These are phyloP conservation scores for Malurus elegans DNA, from an alignment of 2,113 vertebrate genomes.

Conservation along the genomic window DNA sequence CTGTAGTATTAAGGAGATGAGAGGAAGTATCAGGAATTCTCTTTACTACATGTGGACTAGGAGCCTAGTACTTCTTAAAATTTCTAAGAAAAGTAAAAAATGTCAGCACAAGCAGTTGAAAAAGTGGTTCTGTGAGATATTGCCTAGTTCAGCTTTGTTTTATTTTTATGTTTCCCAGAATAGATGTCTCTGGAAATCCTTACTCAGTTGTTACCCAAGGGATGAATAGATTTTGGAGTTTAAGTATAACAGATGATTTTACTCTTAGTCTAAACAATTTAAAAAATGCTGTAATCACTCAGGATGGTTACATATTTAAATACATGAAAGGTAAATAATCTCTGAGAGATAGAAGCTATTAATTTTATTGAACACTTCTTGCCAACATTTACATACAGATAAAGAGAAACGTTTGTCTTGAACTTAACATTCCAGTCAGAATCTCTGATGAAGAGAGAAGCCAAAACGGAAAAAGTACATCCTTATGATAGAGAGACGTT, in stretches of 20 bases:
- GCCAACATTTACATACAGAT: background rate
- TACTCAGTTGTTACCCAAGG: background rate
- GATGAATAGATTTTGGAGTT: background rate
- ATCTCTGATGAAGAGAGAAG: background rate
- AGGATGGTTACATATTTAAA: background rate
- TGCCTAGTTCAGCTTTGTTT: background rate
- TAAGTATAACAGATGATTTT: background rate
- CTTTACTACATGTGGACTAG: background rate
- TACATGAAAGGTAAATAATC: background rate
- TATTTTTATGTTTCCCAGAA: background rate
- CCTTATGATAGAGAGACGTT: background rate
- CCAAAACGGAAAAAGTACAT: background rate
- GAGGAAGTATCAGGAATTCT: background rate
- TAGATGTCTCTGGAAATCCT: background rate
- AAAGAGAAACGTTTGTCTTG: background rate
- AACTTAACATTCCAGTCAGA: constrained; percentile 18
- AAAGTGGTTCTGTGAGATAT: background rate
- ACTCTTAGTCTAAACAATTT: background rate
- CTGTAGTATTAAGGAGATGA: background rate
- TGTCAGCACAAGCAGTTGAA: background rate
- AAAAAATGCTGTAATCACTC: background rate
- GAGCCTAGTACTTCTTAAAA: background rate
- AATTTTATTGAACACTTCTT: background rate
- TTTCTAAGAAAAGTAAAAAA: background rate
- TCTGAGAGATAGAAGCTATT: background rate